These are phyloP conservation scores for Hydra vulgaris DNA, from an alignment of 30 jellyfish, hydroid and myxozoan genomes.

Conservation along the genomic window DNA sequence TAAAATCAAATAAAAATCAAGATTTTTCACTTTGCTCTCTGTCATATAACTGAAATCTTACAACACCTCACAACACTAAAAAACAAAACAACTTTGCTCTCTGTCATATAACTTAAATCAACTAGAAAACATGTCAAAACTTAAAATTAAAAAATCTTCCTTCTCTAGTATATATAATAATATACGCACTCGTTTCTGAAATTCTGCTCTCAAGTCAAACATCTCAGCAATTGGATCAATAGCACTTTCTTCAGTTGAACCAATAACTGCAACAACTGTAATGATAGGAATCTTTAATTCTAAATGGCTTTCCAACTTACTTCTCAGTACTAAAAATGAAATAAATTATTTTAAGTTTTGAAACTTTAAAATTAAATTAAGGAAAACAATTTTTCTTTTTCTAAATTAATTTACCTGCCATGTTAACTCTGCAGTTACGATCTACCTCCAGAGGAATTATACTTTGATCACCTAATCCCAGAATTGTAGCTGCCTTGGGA, in stretches of 20 bases:
- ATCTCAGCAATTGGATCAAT: conserved; percentile 44
- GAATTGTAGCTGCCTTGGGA: conserved; percentile 51
- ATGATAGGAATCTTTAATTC: conserved; percentile 36
- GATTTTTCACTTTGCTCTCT: too few relatives aligned
- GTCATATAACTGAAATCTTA: too few relatives aligned
- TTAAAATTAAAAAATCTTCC: too few relatives aligned
- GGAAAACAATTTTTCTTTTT: too few relatives aligned
- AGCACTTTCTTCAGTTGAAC: conserved; percentile 65
- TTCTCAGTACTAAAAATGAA: neutral
- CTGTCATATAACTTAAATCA: too few relatives aligned
- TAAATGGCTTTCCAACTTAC: neutral
- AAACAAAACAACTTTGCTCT: too few relatives aligned
- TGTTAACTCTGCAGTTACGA: conserved; percentile 26
- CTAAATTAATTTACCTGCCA: neutral
- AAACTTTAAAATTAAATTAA: too few relatives aligned
- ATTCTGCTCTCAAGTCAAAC: conserved; percentile 17
- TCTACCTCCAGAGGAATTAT: conserved; percentile 39
- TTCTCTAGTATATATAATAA: too few relatives aligned
- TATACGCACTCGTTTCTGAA: conserved; percentile 23
- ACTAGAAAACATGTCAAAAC: too few relatives aligned
- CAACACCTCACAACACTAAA: too few relatives aligned
- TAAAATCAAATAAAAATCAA: too few relatives aligned
- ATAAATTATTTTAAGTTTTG: too few relatives aligned
- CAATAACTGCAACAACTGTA: conserved; percentile 38
- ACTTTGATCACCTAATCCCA: conserved; percentile 32